phyloP scores from a whole-genome alignment of 2,113 vertebrate species.

The Poeciliopsis prolifica region DNA sequence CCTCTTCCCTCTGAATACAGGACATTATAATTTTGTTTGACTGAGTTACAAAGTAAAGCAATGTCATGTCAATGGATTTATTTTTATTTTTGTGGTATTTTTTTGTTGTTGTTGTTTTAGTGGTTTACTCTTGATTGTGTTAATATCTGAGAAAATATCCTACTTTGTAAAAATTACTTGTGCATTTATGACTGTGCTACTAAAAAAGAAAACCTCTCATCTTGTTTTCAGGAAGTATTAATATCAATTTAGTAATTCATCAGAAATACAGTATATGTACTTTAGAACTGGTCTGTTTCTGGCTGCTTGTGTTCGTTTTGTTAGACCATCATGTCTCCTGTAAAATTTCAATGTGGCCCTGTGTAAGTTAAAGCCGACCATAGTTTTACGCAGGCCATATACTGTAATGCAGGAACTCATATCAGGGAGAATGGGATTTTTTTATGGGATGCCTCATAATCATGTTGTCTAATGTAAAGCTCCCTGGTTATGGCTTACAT shows the following conservation, averaged over 20 bases:
- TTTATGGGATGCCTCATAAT: too few relatives aligned
- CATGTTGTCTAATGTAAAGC: too few relatives aligned
- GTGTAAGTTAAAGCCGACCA: too few relatives aligned
- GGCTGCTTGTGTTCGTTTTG: neutral
- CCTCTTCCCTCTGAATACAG: slow-evolving; percentile 5
- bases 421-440: too few relatives aligned
- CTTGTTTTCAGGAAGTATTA: neutral
- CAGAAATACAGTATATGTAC: neutral
- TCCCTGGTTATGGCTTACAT: too few relatives aligned
- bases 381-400: too few relatives aligned
- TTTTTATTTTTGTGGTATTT: neutral
- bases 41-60: slow-evolving; percentile 5
- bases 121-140: neutral
- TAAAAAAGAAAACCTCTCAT: neutral
- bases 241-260: neutral
- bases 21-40: slow-evolving; percentile 19
- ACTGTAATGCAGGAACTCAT: too few relatives aligned
- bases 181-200: neutral
- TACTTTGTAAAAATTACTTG: neutral
- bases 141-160: slow-evolving; percentile 5
- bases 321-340: too few relatives aligned
- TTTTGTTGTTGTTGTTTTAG: neutral
- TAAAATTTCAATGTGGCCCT: too few relatives aligned
- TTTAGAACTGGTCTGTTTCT: neutral
- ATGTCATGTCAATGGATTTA: neutral